Evolutionary conservation across 2,797 vertebrate genomes (phyloP).

Genomic region (Gila robusta): DNA sequence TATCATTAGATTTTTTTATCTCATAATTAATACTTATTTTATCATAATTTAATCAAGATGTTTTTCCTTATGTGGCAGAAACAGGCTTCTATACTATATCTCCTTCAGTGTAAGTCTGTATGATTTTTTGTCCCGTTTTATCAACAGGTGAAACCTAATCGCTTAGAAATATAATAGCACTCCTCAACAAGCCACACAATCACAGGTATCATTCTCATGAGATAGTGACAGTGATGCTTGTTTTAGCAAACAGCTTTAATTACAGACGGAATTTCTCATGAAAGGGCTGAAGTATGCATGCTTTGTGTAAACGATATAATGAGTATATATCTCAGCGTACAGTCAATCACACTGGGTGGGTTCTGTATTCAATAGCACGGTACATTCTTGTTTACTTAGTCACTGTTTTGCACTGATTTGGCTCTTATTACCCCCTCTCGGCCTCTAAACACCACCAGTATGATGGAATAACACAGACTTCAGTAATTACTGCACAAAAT

Average conservation of each 20-base stretch:
- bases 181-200: neutral
- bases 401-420: slow-evolving; percentile 24
- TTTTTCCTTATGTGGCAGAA: neutral
- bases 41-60: neutral
- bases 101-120: neutral
- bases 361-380: neutral
- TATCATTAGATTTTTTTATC: neutral
- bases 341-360: neutral
- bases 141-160: neutral
- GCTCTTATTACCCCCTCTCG: slow-evolving; percentile 40
- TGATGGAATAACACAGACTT: slow-evolving; percentile 46
- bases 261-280: neutral
- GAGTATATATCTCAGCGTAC: neutral
- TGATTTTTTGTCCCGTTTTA: neutral
- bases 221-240: neutral
- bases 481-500: slow-evolving; percentile 67
- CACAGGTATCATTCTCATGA: neutral
- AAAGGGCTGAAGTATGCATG: slow-evolving; percentile 16
- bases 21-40: too few species aligned
- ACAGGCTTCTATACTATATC: too few species aligned
- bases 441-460: slow-evolving; percentile 56
- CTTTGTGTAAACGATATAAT: slow-evolving; percentile 19
- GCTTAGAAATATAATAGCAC: neutral
- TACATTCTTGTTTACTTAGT: slow-evolving; percentile 40
- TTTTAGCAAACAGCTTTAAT: slow-evolving; percentile 3